Conservation (phyloP, 2,888 invertebrate species). For the Euplexia lucipara region DNA sequence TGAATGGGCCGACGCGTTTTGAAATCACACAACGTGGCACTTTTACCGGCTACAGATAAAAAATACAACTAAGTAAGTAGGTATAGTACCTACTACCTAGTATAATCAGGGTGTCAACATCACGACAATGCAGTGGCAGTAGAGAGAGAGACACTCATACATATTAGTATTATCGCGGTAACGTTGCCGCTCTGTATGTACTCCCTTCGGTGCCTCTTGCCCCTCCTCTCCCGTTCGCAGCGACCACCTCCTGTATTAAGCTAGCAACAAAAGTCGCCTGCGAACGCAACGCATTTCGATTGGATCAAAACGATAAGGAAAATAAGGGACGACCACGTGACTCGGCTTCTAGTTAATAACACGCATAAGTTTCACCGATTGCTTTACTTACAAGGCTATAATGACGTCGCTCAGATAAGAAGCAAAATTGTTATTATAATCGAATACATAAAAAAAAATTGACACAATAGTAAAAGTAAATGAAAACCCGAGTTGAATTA, state of each 20-base stretch:
- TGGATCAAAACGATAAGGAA: conserved; percentile 80
- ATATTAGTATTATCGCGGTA: conserved; percentile 82
- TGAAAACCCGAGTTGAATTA: conserved; percentile 16
- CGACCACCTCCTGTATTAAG: conserved; percentile 79
- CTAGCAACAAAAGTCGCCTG: conserved; percentile 76
- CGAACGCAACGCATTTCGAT: conserved; percentile 75
- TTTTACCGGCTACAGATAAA: conserved; percentile 37
- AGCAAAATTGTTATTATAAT: conserved; percentile 59
- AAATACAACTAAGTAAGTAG: no score
- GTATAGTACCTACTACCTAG: conserved; percentile 14
- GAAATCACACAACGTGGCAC: conserved; percentile 34
- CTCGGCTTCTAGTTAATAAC: conserved; percentile 65
- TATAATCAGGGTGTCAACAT: conserved; percentile 58
- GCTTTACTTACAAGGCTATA: conserved; percentile 66
- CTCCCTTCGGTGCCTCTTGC: conserved; percentile 85
- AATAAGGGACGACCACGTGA: conserved; percentile 79
- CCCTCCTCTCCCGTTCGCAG: conserved; percentile 80
- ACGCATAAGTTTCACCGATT: conserved; percentile 68
- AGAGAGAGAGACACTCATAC: conserved; percentile 74
- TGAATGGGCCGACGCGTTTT: conserved; percentile 37
- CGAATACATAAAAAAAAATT: conserved; percentile 40
- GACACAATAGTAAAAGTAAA: conserved; percentile 23
- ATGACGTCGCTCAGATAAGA: conserved; percentile 75
- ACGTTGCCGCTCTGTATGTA: conserved; percentile 82
- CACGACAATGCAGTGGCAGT: conserved; percentile 57